These are phyloP conservation scores for Agrilus cyanescens DNA, from an alignment of 2,888 invertebrate genomes.

Conservation along the genomic window DNA sequence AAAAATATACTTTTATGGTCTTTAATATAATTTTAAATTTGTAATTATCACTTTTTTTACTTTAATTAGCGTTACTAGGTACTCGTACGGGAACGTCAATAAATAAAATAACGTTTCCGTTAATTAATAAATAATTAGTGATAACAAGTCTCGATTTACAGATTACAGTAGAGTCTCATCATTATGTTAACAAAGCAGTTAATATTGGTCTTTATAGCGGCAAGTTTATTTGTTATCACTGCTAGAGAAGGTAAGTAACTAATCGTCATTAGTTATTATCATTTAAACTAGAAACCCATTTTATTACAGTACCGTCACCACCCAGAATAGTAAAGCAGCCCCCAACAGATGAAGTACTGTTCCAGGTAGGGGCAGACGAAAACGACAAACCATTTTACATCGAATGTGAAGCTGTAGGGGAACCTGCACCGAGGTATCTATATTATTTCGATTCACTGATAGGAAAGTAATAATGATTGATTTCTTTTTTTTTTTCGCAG, in stretches of 20 bases:
- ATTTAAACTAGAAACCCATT: background rate
- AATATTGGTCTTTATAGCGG: too few relatives aligned
- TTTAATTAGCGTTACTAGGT: too few relatives aligned
- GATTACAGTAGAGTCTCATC: too few relatives aligned
- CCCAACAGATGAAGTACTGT: constrained; percentile 79
- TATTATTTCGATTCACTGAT: background rate
- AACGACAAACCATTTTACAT: constrained; percentile 90
- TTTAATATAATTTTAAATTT: too few relatives aligned
- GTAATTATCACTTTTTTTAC: too few relatives aligned
- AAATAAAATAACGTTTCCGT: too few relatives aligned
- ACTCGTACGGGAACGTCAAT: too few relatives aligned
- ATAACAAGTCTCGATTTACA: too few relatives aligned
- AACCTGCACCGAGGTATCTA: constrained; percentile 78
- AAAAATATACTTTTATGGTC: too few relatives aligned
- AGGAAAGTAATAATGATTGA: background rate
- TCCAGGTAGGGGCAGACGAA: constrained; percentile 80
- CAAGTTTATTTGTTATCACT: constrained; percentile 3
- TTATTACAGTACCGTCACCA: constrained; percentile 65
- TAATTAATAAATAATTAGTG: too few relatives aligned
- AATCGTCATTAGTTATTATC: background rate
- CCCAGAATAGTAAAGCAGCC: constrained; percentile 89
- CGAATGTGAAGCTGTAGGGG: constrained; percentile 92
- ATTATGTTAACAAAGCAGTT: too few relatives aligned
- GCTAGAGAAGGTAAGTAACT: constrained; percentile 13
- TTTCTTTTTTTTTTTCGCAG: constrained; percentile 34